These are phyloP conservation scores for Pelecanus crispus DNA, from an alignment of 2,113 vertebrate species.

Conservation along the genomic window DNA sequence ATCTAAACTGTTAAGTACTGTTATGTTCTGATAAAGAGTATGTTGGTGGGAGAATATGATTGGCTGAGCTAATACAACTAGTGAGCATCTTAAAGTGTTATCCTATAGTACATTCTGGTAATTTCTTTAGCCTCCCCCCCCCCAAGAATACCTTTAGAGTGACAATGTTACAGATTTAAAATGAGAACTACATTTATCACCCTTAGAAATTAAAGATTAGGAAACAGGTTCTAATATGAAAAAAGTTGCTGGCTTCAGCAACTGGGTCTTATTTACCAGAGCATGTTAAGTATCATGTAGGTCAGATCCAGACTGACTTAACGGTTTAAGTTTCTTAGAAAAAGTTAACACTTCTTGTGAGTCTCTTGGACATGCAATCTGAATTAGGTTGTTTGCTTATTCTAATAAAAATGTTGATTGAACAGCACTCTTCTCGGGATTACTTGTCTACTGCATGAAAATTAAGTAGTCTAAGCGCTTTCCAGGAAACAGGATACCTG, in stretches of 20 bases:
- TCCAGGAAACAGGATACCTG: not conserved
- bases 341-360: not conserved
- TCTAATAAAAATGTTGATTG: not conserved
- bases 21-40: not conserved
- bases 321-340: not conserved
- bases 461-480: not conserved
- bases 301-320: not conserved
- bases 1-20: not conserved
- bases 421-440: not conserved
- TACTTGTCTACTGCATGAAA: not conserved
- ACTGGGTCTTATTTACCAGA: not conserved
- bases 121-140: not conserved
- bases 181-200: not conserved
- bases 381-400: not conserved
- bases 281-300: not conserved
- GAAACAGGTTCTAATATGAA: not conserved
- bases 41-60: not conserved
- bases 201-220: not conserved
- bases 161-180: not conserved
- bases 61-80: not conserved
- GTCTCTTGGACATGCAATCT: not conserved
- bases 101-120: not conserved
- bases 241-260: not conserved
- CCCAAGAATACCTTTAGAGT: not conserved
- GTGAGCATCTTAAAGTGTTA: not conserved